These are phyloP conservation scores for Channa argus DNA, from an alignment of 2,113 vertebrate species.

Conservation along the genomic window DNA sequence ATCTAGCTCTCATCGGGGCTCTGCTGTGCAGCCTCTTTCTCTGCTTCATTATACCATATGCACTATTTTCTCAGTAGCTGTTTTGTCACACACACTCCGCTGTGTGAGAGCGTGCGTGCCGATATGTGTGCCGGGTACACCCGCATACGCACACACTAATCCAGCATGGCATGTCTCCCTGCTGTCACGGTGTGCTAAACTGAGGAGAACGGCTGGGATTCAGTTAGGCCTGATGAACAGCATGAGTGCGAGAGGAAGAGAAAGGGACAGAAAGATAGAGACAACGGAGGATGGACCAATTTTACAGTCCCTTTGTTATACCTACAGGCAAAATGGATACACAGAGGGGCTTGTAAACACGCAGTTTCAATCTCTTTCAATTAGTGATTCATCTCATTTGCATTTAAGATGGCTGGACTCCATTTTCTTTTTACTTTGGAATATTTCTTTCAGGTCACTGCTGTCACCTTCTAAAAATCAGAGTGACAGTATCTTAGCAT, in stretches of 20 bases:
- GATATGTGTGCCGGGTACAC: not conserved
- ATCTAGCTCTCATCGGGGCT: constrained; percentile 38
- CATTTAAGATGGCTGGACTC: constrained; percentile 28
- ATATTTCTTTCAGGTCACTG: constrained; percentile 44
- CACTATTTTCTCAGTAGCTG: constrained; percentile 20
- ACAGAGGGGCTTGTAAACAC: constrained; percentile 54
- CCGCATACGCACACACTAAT: constrained; percentile 27
- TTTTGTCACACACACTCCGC: constrained; percentile 16
- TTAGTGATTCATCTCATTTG: constrained; percentile 57
- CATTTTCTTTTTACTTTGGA: constrained; percentile 32
- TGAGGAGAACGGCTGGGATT: constrained; percentile 40
- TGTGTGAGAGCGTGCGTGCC: constrained; percentile 1
- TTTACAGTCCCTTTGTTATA: constrained; percentile 41
- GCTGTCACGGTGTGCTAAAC: constrained; percentile 56
- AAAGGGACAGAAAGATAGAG: constrained; percentile 22
- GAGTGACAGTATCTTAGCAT: constrained; percentile 25
- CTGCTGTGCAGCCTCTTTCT: constrained; percentile 23
- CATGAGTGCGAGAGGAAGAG: constrained; percentile 33
- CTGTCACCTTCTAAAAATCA: constrained; percentile 26
- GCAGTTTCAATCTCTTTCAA: constrained; percentile 30
- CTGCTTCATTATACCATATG: constrained; percentile 42
- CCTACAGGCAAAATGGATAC: constrained; percentile 37
- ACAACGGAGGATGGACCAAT: constrained; percentile 30
- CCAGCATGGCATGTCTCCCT: constrained; percentile 57
- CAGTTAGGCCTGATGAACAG: constrained; percentile 59